phyloP scores from a whole-genome alignment of 2,113 vertebrate genomes.

The Poeciliopsis turrubarensis region DNA sequence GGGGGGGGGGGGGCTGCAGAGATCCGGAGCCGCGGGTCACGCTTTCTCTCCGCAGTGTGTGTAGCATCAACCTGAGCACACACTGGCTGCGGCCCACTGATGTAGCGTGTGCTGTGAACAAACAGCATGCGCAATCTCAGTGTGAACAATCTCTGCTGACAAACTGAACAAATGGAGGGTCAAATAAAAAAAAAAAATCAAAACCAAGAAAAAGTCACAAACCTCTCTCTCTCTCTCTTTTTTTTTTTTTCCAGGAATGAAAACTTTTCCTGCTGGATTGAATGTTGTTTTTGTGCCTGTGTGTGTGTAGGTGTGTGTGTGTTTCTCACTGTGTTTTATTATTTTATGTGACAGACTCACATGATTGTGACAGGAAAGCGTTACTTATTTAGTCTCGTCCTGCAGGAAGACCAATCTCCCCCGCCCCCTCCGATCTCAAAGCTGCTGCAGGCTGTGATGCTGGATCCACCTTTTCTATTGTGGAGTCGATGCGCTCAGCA shows the following conservation, averaged over 20 bases:
- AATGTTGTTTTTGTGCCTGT: background rate
- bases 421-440: too few species aligned
- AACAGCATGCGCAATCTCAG: constrained; percentile 48
- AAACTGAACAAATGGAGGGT: constrained; percentile 56
- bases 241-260: background rate
- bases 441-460: too few species aligned
- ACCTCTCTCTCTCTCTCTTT: background rate
- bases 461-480: too few species aligned
- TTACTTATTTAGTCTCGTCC: too few species aligned
- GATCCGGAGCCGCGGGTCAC: constrained; percentile 39
- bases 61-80: constrained; percentile 65
- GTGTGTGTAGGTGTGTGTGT: background rate
- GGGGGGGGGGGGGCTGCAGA: constrained; percentile 4
- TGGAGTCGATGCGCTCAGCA: too few species aligned
- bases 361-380: background rate
- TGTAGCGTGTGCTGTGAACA: constrained; percentile 54
- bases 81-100: constrained; percentile 57
- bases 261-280: background rate
- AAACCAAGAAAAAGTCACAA: constrained; percentile 26
- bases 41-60: constrained; percentile 33
- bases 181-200: constrained; percentile 23
- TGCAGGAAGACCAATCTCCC: too few species aligned
- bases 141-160: constrained; percentile 46
- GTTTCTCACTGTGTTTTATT: background rate
- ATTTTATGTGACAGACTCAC: background rate